A percentile compares a stretch with the other conserved stretches of the same genome.
Evolutionary conservation across 2,113 vertebrate genomes (phyloP).

Genomic region (Dromiciops gliroides): DNA sequence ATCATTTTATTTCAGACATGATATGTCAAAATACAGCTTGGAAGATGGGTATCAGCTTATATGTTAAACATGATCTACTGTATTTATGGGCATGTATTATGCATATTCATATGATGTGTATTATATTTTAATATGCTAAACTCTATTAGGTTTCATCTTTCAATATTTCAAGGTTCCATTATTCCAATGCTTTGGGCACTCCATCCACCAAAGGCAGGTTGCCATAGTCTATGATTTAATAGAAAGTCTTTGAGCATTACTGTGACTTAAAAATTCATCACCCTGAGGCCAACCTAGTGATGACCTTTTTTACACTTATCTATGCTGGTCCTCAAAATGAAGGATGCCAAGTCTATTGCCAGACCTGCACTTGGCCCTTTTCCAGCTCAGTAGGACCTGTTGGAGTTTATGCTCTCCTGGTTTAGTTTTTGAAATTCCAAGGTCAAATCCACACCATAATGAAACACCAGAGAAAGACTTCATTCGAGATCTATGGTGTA

Average conservation of each 20-base stretch:
- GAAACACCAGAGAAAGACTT: neutral
- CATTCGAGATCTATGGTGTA: neutral
- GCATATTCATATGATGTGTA: neutral
- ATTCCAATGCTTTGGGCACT: neutral
- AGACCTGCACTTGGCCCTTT: neutral
- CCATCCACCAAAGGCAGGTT: neutral
- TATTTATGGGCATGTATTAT: fast-evolving
- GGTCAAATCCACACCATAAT: neutral
- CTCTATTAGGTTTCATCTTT: neutral
- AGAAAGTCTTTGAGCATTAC: neutral
- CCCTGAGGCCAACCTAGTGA: neutral
- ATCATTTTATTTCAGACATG: constrained; percentile 40
- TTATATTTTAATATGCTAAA: neutral
- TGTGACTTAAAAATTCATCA: neutral
- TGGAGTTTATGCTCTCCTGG: neutral
- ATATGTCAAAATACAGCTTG: neutral
- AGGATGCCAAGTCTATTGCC: neutral
- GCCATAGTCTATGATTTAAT: neutral
- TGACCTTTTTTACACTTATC: neutral
- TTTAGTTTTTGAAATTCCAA: neutral
- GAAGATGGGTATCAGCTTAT: neutral
- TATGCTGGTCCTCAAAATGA: neutral
- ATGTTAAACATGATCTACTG: fast-evolving
- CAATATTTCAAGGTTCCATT: neutral
- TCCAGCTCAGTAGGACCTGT: neutral